Evolutionary conservation across 2,113 vertebrate species (phyloP).

Genomic region (Rafetus swinhoei): DNA sequence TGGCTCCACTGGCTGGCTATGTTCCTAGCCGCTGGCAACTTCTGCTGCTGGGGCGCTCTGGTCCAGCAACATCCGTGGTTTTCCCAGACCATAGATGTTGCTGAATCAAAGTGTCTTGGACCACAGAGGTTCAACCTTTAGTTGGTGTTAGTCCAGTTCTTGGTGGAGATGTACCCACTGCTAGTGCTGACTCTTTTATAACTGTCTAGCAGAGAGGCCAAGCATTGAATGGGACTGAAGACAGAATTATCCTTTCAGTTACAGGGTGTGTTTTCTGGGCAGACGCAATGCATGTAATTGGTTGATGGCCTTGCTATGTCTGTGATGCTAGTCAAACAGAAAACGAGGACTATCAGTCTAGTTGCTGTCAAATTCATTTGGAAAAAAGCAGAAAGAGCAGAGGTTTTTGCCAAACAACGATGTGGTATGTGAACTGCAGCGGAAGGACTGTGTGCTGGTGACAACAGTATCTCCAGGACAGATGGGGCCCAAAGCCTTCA

Average conservation of each 20-base stretch:
- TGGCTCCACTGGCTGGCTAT: no score
- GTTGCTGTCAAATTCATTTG: background rate
- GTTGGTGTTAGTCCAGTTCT: background rate
- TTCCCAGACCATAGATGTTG: no score
- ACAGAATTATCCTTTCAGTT: background rate
- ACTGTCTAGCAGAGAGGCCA: background rate
- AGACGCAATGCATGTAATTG: background rate
- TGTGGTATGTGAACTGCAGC: background rate
- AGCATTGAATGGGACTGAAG: background rate
- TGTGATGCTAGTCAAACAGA: background rate
- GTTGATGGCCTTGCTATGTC: background rate
- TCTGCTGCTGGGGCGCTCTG: no score
- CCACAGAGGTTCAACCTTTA: background rate
- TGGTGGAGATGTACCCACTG: background rate
- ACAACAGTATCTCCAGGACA: background rate
- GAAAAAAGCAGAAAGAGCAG: background rate
- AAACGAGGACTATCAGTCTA: background rate
- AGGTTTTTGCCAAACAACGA: background rate
- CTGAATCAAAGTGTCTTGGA: no score
- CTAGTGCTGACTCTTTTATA: background rate
- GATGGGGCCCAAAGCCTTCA: background rate
- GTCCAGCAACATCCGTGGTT: no score
- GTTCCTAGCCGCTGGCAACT: no score
- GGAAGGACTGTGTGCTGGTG: background rate
- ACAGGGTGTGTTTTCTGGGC: background rate